phyloP scores from a whole-genome alignment of 1,140 invertebrate species.

The Amphibalanus amphitrite region DNA sequence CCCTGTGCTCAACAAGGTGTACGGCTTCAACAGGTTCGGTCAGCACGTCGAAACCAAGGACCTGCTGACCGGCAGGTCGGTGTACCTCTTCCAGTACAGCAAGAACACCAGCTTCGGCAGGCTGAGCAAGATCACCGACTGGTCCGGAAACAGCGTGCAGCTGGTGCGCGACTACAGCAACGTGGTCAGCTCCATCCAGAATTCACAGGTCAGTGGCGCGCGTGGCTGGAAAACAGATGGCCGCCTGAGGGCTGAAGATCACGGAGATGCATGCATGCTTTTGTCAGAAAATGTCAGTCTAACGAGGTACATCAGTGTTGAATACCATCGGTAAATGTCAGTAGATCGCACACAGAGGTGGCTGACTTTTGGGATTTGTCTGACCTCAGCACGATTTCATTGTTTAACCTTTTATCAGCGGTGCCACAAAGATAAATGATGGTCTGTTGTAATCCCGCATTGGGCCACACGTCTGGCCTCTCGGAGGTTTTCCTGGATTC shows the following conservation, averaged over 20 bases:
- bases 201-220: neutral
- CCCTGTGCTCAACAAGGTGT: neutral
- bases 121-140: slow-evolving; percentile 77
- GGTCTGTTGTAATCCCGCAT: no score
- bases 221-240: neutral
- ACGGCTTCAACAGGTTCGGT: slow-evolving; percentile 40
- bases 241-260: no score
- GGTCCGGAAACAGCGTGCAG: slow-evolving; percentile 79
- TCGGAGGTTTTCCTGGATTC: no score
- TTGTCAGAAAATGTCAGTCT: neutral
- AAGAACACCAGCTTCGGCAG: slow-evolving; percentile 93
- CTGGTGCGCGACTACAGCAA: slow-evolving; percentile 68
- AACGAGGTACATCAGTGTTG: neutral
- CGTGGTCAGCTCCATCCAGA: slow-evolving; percentile 68
- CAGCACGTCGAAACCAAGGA: slow-evolving; percentile 87
- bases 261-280: neutral
- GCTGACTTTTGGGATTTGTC: neutral
- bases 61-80: slow-evolving; percentile 71
- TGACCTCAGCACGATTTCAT: neutral
- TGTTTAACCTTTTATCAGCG: neutral
- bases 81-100: slow-evolving; percentile 88
- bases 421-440: no score
- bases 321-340: neutral
- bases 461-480: no score
- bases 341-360: neutral